Evolutionary conservation across 2,797 vertebrate species (phyloP).

Genomic region (Characodon lateralis): DNA sequence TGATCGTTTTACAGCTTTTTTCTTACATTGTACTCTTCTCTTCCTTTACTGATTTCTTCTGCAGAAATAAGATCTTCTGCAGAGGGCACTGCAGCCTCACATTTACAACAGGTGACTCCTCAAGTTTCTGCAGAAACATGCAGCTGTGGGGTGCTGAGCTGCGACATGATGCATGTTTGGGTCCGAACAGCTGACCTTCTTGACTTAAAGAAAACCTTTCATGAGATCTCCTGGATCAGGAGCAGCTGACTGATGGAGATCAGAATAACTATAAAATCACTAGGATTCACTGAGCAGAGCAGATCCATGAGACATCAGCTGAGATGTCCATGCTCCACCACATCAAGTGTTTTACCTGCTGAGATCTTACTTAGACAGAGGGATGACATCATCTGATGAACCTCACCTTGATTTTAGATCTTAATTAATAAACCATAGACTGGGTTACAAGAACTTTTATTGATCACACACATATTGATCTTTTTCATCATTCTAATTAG

Average conservation of each 20-base stretch:
- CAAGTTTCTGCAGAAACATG: neutral
- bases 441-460: neutral
- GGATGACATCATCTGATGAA: too few species aligned
- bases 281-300: neutral
- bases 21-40: neutral
- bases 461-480: neutral
- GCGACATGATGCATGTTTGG: neutral
- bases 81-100: constrained; percentile 23
- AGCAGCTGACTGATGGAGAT: neutral
- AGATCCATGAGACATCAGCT: too few species aligned
- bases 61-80: neutral
- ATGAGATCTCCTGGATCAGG: too few species aligned
- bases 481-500: neutral
- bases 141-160: neutral
- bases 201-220: neutral
- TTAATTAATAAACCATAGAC: neutral
- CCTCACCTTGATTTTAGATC: neutral
- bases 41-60: neutral
- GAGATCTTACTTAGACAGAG: too few species aligned
- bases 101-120: neutral
- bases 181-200: neutral
- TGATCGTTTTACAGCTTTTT: neutral
- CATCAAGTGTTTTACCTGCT: too few species aligned
- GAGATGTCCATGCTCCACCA: too few species aligned
- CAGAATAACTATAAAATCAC: neutral